These are phyloP conservation scores for Drosophila bocki DNA, from an alignment of 1,140 invertebrate genomes.

Conservation along the genomic window DNA sequence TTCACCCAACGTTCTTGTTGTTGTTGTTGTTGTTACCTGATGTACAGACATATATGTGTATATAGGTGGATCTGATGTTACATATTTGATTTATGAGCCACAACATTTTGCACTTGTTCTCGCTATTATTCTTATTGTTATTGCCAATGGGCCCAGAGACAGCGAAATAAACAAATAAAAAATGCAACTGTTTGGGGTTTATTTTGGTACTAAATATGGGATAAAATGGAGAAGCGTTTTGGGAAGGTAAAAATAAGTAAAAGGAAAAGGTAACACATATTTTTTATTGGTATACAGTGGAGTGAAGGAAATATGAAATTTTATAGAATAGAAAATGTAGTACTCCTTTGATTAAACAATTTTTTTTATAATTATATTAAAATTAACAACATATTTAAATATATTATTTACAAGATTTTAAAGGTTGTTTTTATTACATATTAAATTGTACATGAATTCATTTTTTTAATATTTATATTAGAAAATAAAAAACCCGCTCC, in stretches of 20 bases:
- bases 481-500: too few species aligned
- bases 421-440: too few species aligned
- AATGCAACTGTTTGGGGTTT: not conserved
- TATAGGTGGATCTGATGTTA: constrained; percentile 50
- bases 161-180: constrained; percentile 12
- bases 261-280: not conserved
- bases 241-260: not conserved
- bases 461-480: too few species aligned
- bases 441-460: too few species aligned
- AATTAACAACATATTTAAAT: too few species aligned
- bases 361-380: too few species aligned
- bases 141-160: constrained; percentile 36
- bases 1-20: constrained; percentile 17
- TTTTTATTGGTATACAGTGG: too few species aligned
- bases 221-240: not conserved
- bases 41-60: constrained; percentile 10
- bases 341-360: too few species aligned
- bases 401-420: too few species aligned
- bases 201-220: not conserved
- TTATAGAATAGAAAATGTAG: too few species aligned
- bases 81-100: constrained; percentile 71
- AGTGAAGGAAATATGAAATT: not conserved
- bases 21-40: constrained; percentile 27
- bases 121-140: constrained; percentile 57
- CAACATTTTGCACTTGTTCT: constrained; percentile 52